Evolutionary conservation across 1,140 invertebrate genomes (phyloP), one percentile per base, ranked within the genome.

Genomic region (Adoxophyes honmai): DNA sequence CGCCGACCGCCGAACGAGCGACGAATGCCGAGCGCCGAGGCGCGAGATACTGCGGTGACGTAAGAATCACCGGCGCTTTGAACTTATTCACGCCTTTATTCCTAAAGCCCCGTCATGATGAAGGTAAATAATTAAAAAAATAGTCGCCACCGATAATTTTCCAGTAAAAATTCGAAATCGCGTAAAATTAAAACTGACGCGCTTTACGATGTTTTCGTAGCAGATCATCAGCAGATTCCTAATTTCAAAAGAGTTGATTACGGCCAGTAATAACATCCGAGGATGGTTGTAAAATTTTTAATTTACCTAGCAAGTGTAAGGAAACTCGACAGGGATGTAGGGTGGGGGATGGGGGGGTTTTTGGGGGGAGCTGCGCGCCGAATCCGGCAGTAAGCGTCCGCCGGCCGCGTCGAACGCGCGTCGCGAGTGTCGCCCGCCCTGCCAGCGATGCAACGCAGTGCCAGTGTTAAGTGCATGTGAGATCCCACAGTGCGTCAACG

Each of bases 341-440:
- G 38, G 39, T 16, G 15, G 13, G 42, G 42, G 18, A 18, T n/a
- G 21, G 18, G 4, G 16, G 42, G 42, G 42, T 16, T n/a, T 10
- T 10, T 4, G 16, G 42, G 42, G 42, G 4, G 42, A 48, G 16
- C 42, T 48, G 42, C 42, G 42, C 42, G 42, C 9, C 28, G 11
- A 11, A 11, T 48, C 42, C 42, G 42, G 42, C 42, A 48, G 42
- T 48, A 4, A 48, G 42, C 42, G 42, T 18, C n/a, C 28, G 9
- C 16, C 42, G 42, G 10, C 42, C 42, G 42, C 9, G 1, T 18
- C 14, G 42, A 48, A 18, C 16, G 42, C 42, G 16, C 18, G 42
- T 33, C 42, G 42, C 42, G 42, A n/a, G 16, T 21, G 42, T 28
- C 21, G 16, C 15, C 9, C 15, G 18, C 9, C 39, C 14, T 18